Evolutionary conservation across 2,797 vertebrate genomes (phyloP), one percentile per base, ranked within the genome.

Genomic region (Lepus oiostolus): DNA sequence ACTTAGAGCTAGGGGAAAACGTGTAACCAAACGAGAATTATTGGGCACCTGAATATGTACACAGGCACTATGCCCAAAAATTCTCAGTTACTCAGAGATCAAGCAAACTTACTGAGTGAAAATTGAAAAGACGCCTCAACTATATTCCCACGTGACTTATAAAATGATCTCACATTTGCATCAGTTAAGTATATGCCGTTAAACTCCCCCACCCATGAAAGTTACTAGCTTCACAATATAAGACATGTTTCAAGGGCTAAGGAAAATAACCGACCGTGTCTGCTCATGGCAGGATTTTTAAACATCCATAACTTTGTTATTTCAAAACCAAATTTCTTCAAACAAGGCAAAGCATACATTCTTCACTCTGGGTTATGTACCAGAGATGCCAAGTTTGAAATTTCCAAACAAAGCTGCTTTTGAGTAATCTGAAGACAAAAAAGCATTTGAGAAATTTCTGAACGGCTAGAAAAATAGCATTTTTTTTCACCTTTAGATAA

Each of bases 261-360:
- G 86, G 90, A 97, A 97, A 98, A 94, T 83, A 96, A 97, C 96
- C 88, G 93, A 88, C 96, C 93, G 96, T 89, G 93, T 96, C 97
- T 96, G 94, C 80, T 95, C 91, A 94, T 67, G 88, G 96, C 96
- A 82, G 1, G 96, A 90, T 95, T 97, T 98, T 98, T 93, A 97
- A 98, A 98, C 96, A 96, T 97, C 95, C 92, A 94, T 97, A 97
- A 97, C 96, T 91, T 93, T 90, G 93, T 92, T 95, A 97, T 98
- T 98, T 97, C 96, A 97, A 98, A 98, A 96, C 60, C 65, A 95
- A 91, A 97, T 95, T 96, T 97, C 95, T 97, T 98, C 97, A 98
- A 97, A 97, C 95, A 97, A 94, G 97, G 81, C 76, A 97, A 96
- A 93, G 85, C 88, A 94, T 65, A 42, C 96, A 96, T 97, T 97